A percentile compares a stretch with the other conserved stretches of the same genome.
Conservation (phyloP, 2,113 vertebrate species). For the Tetrao urogallus region DNA sequence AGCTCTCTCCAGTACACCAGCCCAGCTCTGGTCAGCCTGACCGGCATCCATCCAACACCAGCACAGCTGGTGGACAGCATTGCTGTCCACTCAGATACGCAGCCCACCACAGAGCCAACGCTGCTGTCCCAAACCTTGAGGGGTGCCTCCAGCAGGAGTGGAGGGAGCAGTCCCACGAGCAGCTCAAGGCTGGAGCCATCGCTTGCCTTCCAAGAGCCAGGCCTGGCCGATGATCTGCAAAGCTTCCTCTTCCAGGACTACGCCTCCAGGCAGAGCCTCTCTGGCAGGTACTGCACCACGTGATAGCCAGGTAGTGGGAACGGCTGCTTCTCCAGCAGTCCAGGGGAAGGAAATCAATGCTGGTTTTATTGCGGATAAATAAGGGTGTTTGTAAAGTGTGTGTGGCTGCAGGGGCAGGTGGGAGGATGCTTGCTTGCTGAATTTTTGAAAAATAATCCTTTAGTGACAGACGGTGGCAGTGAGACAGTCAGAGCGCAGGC, state of each 20-base stretch:
- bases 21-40: not conserved
- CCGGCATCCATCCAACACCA: not conserved
- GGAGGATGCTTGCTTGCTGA: not conserved
- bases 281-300: not conserved
- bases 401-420: accelerated
- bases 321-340: not conserved
- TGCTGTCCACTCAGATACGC: not conserved
- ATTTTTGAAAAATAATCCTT: not conserved
- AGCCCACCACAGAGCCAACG: not conserved
- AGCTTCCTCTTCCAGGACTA: not conserved
- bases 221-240: not conserved
- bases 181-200: not conserved
- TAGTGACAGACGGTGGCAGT: not conserved
- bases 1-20: not conserved
- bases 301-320: not conserved
- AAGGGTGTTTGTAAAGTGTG: not conserved
- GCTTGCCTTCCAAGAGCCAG: not conserved
- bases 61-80: not conserved
- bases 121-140: not conserved
- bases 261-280: not conserved
- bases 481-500: not conserved
- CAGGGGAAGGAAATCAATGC: not conserved
- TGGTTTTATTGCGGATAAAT: not conserved
- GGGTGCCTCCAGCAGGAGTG: accelerated
- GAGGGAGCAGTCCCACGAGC: not conserved